Evolutionary conservation across 2,797 vertebrate genomes (phyloP), one percentile per base, ranked within the genome.

Genomic region (Centroberyx gerrardi): DNA sequence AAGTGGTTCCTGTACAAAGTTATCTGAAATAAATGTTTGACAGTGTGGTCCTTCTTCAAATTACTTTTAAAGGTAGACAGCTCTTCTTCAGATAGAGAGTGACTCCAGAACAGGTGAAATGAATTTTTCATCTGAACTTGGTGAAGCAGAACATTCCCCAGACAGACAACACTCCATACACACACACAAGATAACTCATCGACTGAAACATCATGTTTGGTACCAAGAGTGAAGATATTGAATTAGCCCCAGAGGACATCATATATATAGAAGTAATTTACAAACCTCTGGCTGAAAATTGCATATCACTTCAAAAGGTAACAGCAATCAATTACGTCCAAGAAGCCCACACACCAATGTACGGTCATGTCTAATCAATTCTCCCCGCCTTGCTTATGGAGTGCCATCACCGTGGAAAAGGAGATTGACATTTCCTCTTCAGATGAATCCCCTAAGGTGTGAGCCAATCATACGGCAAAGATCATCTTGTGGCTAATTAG

Each of bases 11-110:
- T 68, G 61, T 56, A 51, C 28, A 64, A 65, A 64, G 67, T 28
- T 8, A 58, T 49, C 15, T 49, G 2, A 56, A 73, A 64, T 73
- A 73, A 73, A 73, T 33, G 27, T 48, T 64, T 73, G 42, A 22
- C n/a, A 8, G 14, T 55, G 27, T 44, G 38, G 31, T 48, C 38
- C 8, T 56, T 59, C 18, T 46, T 28, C 9, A 15, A 10, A 14
- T 28, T 9, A 31, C 12, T 28, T 7, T 22, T 14, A 22, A 42
- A 13, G 14, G 8, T 60, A 18, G 49, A 22, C 29, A 22, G 33
- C 52, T 48, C 17, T 40, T 40, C 33, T 36, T 18, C 36, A n/a
- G 15, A 2, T 36, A 13, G 27, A 9, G 13, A 14, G 27, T 5
- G 12, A 48, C 53, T 29, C 10, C 12, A 28, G 54, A 17, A n/a